These are phyloP conservation scores for Automeris io DNA, from an alignment of 2,888 invertebrate species.

Conservation along the genomic window DNA sequence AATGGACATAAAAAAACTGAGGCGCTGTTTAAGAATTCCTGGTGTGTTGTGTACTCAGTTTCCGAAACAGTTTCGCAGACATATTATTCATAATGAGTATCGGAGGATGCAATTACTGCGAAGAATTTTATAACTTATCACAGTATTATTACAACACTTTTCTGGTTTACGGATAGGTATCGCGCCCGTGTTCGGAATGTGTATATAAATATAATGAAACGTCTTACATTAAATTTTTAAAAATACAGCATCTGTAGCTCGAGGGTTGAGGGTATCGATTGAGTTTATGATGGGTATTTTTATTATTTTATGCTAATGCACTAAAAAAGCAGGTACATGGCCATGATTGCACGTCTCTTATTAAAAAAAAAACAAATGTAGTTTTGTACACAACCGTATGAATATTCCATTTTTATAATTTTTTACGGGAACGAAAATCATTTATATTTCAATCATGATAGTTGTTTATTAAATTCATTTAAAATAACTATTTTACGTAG, in stretches of 20 bases:
- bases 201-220: conserved; percentile 36
- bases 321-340: conserved; percentile 50
- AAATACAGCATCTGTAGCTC: conserved; percentile 55
- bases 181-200: conserved; percentile 56
- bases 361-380: too few relatives aligned
- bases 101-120: conserved; percentile 37
- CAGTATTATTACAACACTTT: conserved; percentile 52
- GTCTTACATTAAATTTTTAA: conserved; percentile 35
- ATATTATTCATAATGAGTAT: conserved; percentile 67
- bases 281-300: conserved; percentile 63
- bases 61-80: conserved; percentile 58
- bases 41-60: conserved; percentile 62
- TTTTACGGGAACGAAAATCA: too few relatives aligned
- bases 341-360: conserved; percentile 26
- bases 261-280: conserved; percentile 60
- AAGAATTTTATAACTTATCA: conserved; percentile 56
- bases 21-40: conserved; percentile 57
- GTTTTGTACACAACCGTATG: neutral
- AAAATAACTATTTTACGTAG: too few relatives aligned
- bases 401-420: neutral
- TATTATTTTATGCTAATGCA: conserved; percentile 62
- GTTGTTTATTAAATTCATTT: too few relatives aligned
- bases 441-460: too few relatives aligned
- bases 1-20: conserved; percentile 41
- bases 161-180: conserved; percentile 45